A percentile compares a stretch with the other conserved stretches of the same genome.
Evolutionary conservation across 2,888 invertebrate genomes (phyloP).

Genomic region (Candidula unifasciata): DNA sequence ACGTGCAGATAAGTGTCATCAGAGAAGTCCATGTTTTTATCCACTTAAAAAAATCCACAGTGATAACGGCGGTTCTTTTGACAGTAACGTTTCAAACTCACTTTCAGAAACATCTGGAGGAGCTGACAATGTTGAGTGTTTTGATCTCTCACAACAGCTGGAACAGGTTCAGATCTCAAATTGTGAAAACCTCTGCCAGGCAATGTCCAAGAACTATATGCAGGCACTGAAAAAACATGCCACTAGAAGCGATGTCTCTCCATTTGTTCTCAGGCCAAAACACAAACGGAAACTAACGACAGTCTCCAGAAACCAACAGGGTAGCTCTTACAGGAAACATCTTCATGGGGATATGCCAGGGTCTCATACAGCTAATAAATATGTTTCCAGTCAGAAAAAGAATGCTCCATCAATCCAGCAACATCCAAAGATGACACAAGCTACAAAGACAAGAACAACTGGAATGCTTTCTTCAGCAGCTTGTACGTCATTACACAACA

Average conservation of each 20-base stretch:
- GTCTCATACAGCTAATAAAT: not conserved
- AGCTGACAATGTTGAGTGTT: not conserved
- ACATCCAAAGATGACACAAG: not conserved
- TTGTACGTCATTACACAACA: not conserved
- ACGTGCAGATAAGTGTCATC: not conserved
- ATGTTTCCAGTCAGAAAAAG: not conserved
- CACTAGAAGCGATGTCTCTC: not conserved
- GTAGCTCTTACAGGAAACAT: not conserved
- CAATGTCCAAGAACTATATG: not conserved
- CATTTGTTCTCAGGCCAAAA: constrained; percentile 12
- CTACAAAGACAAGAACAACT: not conserved
- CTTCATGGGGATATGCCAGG: not conserved
- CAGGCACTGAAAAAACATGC: not conserved
- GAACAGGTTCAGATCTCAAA: constrained; percentile 25
- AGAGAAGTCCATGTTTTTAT: not conserved
- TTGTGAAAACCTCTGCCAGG: not conserved
- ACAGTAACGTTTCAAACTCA: too few relatives aligned
- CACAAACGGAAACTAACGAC: too few relatives aligned
- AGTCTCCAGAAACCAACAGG: not conserved
- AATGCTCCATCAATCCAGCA: not conserved
- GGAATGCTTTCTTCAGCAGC: not conserved
- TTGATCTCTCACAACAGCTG: constrained; percentile 13
- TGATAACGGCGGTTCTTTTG: too few relatives aligned
- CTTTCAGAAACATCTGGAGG: too few relatives aligned
- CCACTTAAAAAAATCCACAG: not conserved